Evolutionary conservation across 2,113 vertebrate genomes (phyloP), one percentile per base, ranked within the genome.

Genomic region (Spizaetus ornatus): DNA sequence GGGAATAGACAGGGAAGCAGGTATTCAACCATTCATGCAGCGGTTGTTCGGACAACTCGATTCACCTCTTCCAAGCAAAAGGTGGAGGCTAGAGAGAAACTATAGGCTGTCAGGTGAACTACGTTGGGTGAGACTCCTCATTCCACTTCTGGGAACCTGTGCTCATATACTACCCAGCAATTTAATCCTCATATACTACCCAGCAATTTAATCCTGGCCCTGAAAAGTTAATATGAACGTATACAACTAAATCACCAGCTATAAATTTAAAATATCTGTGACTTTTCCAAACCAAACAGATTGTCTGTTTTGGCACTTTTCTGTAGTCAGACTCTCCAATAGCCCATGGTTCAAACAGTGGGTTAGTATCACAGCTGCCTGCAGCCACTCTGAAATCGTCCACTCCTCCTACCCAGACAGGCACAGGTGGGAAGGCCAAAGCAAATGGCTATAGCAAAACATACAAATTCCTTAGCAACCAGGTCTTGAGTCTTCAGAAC

Each of bases 71-170:
- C n/a, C 62, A 52, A 78, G 31, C 31, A 50, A 53, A 79, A 58
- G 8, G 22, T 27, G 10, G 6, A 73, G 40, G 36, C 15, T 8
- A 61, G 43, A 36, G 5, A 79, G 43, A 77, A 48, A 61, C n/a
- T 34, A 69, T 12, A 42, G 62, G 42, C 74, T 76, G 47, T 19
- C 71, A 81, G 36, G 27, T 38, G 32, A 26, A 58, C 16, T 27
- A 15, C 1, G 2, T 3, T 0, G 0, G 12, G 19, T 82, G 38
- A 95, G 47, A 72, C 3, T 27, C 9, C 43, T 32, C 2, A 38
- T 63, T 52, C 11, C 31, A 18, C 13, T 43, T 69, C 36, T 53
- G 65, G 27, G 9, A 84, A 48, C 2, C 12, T 43, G 11, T 36
- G 40, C 27, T 80, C 13, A 42, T 7, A 18, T 7, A 43, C 38